Percentiles rank a stretch among this genome's conserved stretches.
Conservation (phyloP, 2,888 invertebrate species). For the Zeuzera pyrina region DNA sequence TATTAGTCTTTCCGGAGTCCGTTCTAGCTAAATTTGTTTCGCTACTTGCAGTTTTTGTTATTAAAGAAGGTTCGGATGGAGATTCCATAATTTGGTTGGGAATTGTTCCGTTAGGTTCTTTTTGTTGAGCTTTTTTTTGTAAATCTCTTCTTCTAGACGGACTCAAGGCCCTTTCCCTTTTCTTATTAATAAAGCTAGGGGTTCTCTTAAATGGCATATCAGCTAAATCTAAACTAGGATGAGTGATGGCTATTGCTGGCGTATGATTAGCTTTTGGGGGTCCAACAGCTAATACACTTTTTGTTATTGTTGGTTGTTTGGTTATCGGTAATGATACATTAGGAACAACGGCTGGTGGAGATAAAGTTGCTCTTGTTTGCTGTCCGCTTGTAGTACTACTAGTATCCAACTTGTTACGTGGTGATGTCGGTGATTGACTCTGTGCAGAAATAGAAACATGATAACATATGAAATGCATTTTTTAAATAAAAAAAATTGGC, state of each 20-base stretch:
- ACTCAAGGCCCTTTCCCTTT: conserved; percentile 64
- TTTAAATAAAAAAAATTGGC: not conserved
- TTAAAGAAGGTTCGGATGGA: conserved; percentile 42
- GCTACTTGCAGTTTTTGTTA: conserved; percentile 47
- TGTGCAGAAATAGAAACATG: conserved; percentile 20
- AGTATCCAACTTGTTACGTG: conserved; percentile 63
- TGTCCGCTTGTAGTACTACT: conserved; percentile 45
- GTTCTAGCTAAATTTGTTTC: conserved; percentile 75
- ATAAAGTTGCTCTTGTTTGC: conserved; percentile 46
- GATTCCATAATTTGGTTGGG: conserved; percentile 52
- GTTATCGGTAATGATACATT: conserved; percentile 56
- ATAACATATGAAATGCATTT: not conserved
- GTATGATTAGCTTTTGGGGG: conserved; percentile 47
- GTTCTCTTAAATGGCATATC: conserved; percentile 65
- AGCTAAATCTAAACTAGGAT: conserved; percentile 63
- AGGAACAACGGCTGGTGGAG: conserved; percentile 64
- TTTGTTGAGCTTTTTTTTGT: conserved; percentile 49
- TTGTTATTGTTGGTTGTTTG: conserved; percentile 59
- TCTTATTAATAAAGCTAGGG: conserved; percentile 65
- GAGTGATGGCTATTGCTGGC: conserved; percentile 75
- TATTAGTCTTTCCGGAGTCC: conserved; percentile 81
- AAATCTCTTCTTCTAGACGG: conserved; percentile 65
- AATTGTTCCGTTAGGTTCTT: conserved; percentile 55
- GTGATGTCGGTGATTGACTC: conserved; percentile 69
- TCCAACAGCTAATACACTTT: conserved; percentile 37